A percentile compares a stretch with the other conserved stretches of the same genome.
phyloP scores from a whole-genome alignment of 2,113 vertebrate genomes.

The Sakesphorus luctuosus region DNA sequence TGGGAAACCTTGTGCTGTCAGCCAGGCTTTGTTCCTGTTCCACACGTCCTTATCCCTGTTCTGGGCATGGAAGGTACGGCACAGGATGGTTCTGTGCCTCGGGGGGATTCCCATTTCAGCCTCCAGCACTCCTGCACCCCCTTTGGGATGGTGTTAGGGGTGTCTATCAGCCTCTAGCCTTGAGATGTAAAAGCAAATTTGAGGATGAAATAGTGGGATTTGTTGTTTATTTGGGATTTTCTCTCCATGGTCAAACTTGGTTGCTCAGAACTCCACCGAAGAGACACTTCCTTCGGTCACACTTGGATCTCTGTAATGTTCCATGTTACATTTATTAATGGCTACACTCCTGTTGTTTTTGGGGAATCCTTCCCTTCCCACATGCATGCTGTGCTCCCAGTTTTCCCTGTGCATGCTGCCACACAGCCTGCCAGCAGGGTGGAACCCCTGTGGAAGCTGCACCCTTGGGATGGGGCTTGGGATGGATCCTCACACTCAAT shows the following conservation, averaged over 20 bases:
- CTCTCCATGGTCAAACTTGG: not conserved
- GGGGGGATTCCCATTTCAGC: not conserved
- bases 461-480: not conserved
- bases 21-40: not conserved
- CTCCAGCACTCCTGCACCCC: not conserved
- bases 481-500: not conserved
- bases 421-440: rapidly evolving
- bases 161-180: not conserved
- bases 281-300: not conserved
- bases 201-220: not conserved
- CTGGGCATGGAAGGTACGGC: rapidly evolving
- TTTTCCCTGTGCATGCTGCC: not conserved
- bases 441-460: not conserved
- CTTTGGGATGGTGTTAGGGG: not conserved
- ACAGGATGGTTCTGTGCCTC: not conserved
- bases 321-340: not conserved
- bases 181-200: not conserved
- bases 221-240: not conserved
- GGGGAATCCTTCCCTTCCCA: not conserved
- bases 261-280: not conserved
- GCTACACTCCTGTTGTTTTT: not conserved
- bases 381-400: rapidly evolving
- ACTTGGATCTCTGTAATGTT: not conserved
- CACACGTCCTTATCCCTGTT: not conserved
- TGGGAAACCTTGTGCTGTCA: not conserved